Base-by-base conservation (phyloP, 2,888 invertebrate genomes). In the Aplocera efformata region DNA sequence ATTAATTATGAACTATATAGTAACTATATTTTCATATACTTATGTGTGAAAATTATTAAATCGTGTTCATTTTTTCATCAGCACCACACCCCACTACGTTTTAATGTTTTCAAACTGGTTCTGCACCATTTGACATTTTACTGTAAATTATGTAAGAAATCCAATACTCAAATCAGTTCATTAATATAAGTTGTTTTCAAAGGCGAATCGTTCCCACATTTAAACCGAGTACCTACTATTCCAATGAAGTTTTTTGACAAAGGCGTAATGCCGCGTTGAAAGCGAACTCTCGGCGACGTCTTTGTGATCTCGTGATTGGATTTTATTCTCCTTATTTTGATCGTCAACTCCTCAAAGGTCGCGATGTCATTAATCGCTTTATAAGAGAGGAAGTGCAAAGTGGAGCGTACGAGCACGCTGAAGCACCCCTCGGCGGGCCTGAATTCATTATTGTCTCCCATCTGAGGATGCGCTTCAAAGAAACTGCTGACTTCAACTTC, bases 391-490 rank as follows among this genome's bases (percentile, higher is more conserved):
- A 80, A 79, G 78, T 78, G 79, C 76, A 75, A 77, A 81, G 76
- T 76, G 73, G 75, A 75, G 69, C 79, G 77, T 78, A 75, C 69
- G 68, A 78, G 79, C 62, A 77, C 70, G 64, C 71, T 78, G 59
- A 61, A 78, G 69, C 53, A 63, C 48, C 53, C 53, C 72, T 60
- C 63, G 59, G 61, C 68, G 63, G 53, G 72, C 68, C 75, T 76
- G 82, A 83, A 83, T 83, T 82, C 81, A 83, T 83, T 82, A 82
- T 81, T 81, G 79, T 81, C 78, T 72, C 71, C 72, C 58, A 70
- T 66, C 70, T 64, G 68, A 74, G 66, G 76, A 76, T 75, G 79
- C 73, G 76, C 75, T 73, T 82, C 79, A 83, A 84, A 83, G 81
- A 81, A 82, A 81, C 70, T 79, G 83, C 84, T 82, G 82, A 83